phyloP scores from a whole-genome alignment of 2,113 vertebrate genomes.

The Tragelaphus strepsiceros region DNA sequence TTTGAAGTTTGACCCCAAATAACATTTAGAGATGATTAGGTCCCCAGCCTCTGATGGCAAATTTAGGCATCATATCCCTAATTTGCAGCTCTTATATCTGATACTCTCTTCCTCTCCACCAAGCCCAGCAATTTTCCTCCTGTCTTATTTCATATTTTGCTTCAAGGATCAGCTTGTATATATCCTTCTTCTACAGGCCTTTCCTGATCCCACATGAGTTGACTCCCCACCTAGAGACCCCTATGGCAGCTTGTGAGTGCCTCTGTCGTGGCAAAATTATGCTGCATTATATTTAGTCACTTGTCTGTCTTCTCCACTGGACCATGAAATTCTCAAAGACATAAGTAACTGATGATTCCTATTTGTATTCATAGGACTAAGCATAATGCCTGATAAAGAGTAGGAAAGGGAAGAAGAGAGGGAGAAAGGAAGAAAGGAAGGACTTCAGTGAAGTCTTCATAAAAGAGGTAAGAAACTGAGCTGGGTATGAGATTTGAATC shows the following conservation, averaged over 20 bases:
- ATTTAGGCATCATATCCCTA: not conserved
- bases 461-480: not conserved
- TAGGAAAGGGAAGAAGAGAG: too few species aligned
- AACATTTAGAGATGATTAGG: not conserved
- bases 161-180: not conserved
- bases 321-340: not conserved
- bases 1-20: not conserved
- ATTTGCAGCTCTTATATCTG: not conserved
- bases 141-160: not conserved
- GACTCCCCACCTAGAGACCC: not conserved
- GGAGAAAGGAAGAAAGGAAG: not conserved
- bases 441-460: not conserved
- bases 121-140: not conserved
- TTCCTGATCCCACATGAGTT: not conserved
- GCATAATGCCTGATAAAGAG: not conserved
- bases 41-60: not conserved
- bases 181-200: not conserved
- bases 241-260: not conserved
- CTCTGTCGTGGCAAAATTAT: not conserved
- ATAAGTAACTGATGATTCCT: not conserved
- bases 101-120: not conserved
- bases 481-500: not conserved
- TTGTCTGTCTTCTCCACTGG: not conserved
- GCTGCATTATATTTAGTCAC: not conserved
- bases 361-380: not conserved